Conservation (phyloP, 2,113 vertebrate genomes). For the Riparia riparia region DNA sequence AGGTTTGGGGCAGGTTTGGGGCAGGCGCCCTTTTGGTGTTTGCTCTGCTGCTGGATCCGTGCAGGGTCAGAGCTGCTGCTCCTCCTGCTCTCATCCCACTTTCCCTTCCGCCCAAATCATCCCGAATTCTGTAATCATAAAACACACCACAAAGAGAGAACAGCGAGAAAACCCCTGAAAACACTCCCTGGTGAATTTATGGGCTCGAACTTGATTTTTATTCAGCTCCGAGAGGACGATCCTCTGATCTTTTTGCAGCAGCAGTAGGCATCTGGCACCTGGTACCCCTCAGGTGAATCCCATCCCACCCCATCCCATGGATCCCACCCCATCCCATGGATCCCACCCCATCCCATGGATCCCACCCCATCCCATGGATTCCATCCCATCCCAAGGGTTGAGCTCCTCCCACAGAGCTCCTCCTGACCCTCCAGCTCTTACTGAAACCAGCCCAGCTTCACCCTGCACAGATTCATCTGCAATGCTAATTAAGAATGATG, state of each 20-base stretch:
- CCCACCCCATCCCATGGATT: not conserved
- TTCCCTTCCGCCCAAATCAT: not conserved
- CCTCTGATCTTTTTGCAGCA: not conserved
- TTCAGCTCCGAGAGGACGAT: not conserved
- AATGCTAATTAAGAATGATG: not conserved
- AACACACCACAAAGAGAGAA: not conserved
- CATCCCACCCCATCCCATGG: not conserved
- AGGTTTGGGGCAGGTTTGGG: not conserved
- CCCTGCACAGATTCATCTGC: not conserved
- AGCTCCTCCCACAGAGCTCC: fast-evolving
- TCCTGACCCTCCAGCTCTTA: fast-evolving
- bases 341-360: not conserved
- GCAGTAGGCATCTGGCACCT: not conserved
- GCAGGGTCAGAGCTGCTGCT: not conserved
- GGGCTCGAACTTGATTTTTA: not conserved
- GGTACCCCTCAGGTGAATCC: too few relatives aligned
- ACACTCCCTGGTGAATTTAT: not conserved
- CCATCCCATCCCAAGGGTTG: not conserved
- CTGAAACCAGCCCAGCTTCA: not conserved
- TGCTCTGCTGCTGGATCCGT: fast-evolving
- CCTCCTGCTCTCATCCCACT: not conserved
- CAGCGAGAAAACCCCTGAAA: not conserved
- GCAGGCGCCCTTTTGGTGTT: not conserved
- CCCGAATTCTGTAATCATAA: not conserved
- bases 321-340: not conserved